Evolutionary conservation across 1,140 invertebrate genomes (phyloP).

Genomic region (Drosophila takahashii): DNA sequence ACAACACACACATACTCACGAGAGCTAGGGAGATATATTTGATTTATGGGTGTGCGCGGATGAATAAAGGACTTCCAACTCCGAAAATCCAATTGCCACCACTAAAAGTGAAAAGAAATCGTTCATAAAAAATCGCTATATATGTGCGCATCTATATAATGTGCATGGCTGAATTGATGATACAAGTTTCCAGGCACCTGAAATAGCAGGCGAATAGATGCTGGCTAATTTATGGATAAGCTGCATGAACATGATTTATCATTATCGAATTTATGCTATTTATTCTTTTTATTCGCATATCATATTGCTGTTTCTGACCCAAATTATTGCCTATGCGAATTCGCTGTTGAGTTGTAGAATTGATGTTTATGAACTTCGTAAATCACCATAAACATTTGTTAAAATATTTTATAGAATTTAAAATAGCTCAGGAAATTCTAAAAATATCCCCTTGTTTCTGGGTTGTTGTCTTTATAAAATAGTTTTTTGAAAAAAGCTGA

Average conservation of each 20-base stretch:
- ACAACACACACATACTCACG: slow-evolving; percentile 13
- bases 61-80: slow-evolving; percentile 46
- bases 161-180: slow-evolving; percentile 19
- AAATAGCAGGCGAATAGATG: slow-evolving; percentile 40
- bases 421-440: no score
- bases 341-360: background rate
- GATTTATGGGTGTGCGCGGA: slow-evolving; percentile 61
- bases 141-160: slow-evolving; percentile 10
- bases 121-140: slow-evolving; percentile 30
- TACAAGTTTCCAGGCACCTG: slow-evolving; percentile 44
- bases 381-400: background rate
- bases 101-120: slow-evolving; percentile 50
- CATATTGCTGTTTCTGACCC: slow-evolving; percentile 8
- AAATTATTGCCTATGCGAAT: slow-evolving; percentile 14
- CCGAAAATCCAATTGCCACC: slow-evolving; percentile 41
- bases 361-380: background rate
- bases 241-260: slow-evolving; percentile 46
- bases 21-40: slow-evolving; percentile 53
- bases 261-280: slow-evolving; percentile 30
- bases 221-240: slow-evolving; percentile 31
- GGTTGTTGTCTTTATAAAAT: no score
- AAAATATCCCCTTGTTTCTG: no score
- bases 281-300: slow-evolving; percentile 12
- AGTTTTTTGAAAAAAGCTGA: no score
- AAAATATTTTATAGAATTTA: background rate